Conservation (phyloP, 2,113 vertebrate species). For the Hemichromis elongatus region DNA sequence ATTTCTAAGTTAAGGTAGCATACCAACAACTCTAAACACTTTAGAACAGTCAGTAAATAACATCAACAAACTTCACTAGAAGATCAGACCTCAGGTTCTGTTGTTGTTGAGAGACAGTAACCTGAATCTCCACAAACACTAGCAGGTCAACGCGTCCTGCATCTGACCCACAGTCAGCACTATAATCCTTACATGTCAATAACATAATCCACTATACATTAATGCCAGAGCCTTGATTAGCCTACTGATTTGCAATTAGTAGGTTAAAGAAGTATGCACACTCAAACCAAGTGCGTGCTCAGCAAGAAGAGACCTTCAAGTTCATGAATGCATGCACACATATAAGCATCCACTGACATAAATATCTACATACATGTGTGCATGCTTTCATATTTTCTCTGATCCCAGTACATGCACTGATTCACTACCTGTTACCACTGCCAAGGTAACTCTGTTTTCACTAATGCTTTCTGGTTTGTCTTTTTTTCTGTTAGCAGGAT, state of each 20-base stretch:
- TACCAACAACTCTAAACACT: background rate
- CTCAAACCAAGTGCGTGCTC: background rate
- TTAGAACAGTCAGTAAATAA: background rate
- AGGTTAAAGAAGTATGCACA: background rate
- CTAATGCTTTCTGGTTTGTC: background rate
- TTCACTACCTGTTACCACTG: background rate
- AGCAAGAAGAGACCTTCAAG: background rate
- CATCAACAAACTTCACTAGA: background rate
- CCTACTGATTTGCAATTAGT: background rate
- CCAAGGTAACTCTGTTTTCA: background rate
- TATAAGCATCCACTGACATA: background rate
- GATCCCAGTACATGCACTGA: background rate
- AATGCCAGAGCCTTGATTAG: background rate
- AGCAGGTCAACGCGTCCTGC: constrained; percentile 11
- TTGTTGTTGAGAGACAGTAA: background rate
- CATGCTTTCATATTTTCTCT: background rate
- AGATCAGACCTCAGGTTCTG: background rate
- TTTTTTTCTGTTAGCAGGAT: background rate
- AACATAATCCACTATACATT: constrained; percentile 6
- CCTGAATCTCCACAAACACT: background rate
- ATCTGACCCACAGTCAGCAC: constrained; percentile 8
- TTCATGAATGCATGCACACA: background rate
- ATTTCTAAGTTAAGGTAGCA: background rate
- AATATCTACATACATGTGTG: background rate
- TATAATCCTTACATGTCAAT: constrained; percentile 16